Percentiles rank a stretch among this genome's conserved stretches.
Conservation (phyloP, 2,113 vertebrate genomes). For the Lepus europaeus region DNA sequence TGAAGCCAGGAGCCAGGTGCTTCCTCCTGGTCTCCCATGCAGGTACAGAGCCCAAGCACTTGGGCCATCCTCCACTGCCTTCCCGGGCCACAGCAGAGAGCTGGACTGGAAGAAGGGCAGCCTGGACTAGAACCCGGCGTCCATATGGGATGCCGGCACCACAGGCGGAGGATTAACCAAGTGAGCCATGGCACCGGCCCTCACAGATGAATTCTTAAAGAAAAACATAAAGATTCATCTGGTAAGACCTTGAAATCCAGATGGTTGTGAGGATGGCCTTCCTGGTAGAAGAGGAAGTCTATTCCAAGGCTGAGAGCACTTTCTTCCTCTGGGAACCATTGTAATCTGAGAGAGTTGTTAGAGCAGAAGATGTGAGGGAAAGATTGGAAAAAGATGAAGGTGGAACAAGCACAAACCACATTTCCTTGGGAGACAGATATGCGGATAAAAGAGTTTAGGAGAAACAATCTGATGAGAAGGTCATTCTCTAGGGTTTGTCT, state of each 20-base stretch:
- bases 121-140: no score
- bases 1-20: no score
- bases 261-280: background rate
- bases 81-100: no score
- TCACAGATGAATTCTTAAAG: background rate
- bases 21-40: no score
- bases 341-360: background rate
- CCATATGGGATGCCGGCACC: no score
- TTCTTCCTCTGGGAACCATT: background rate
- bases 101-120: no score
- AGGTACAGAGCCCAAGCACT: no score
- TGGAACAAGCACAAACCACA: background rate
- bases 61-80: no score
- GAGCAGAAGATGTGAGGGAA: background rate
- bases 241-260: background rate
- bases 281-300: no score
- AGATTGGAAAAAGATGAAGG: background rate
- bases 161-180: no score
- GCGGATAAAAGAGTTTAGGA: background rate
- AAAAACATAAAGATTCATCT: background rate
- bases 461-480: background rate
- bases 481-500: background rate
- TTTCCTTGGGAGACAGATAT: no score
- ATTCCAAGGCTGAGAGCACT: rapidly evolving
- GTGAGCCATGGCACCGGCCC: no score